Evolutionary conservation across 1,140 invertebrate genomes (phyloP), one percentile per base, ranked within the genome.

Genomic region (Chrysoperla carnea): DNA sequence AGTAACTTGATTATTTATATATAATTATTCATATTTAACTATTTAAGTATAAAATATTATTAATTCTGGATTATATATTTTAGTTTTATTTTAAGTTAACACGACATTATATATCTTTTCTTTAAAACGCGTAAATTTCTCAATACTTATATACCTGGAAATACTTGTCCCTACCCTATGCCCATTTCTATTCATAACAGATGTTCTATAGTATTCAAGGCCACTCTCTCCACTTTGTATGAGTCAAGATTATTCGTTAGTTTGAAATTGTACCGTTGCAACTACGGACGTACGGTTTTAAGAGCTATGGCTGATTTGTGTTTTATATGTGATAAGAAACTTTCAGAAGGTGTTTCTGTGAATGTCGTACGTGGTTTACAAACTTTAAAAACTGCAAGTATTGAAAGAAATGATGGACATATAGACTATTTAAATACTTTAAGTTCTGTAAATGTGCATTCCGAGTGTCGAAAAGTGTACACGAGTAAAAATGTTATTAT

Each of bases 311-410:
- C 51, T 52, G 46, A 53, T 52, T 54, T 53, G 43, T 56, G 52
- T 53, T 56, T 54, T 50, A 46, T 56, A 48, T 56, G 51, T 53
- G 42, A 52, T 48, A 56, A 55, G 48, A 42, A 40, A 46, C 45
- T 50, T 48, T 52, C 53, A 48, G 54, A 50, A 56, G 50, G 52
- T 51, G 48, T 43, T 48, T 50, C 49, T 50, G 50, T 54, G 41
- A 50, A 50, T 50, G 51, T 55, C 36, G 51, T 51, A 43, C 52
- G 50, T 48, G 49, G 51, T 48, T 51, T 55, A 47, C 43, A 55
- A 54, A 54, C 51, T 53, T 54, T 57, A 55, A 56, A 50, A 57
- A 53, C 50, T 56, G 55, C 52, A 51, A 57, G 50, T 55, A 52
- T 58, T 44, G 50, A 52, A 52, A 54, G 53, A 49, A 56, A 54